A percentile compares a stretch with the other conserved stretches of the same genome.
Conservation (phyloP, 2,113 vertebrate genomes). For the Dinomys branickii region DNA sequence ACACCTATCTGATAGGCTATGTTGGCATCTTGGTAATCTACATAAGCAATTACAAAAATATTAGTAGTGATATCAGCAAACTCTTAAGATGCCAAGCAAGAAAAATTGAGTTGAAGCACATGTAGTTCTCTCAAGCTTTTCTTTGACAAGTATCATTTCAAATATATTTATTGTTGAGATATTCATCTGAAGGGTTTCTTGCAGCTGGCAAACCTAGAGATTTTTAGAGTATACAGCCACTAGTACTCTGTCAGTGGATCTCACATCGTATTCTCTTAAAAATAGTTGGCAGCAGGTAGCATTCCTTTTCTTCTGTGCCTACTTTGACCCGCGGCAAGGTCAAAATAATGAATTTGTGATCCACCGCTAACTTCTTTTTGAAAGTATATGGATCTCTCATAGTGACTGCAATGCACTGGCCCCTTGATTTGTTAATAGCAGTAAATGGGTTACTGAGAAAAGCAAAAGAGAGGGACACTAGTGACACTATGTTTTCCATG, state of each 20-base stretch:
- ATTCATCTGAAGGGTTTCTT: constrained; percentile 69
- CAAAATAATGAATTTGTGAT: constrained; percentile 75
- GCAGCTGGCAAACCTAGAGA: constrained; percentile 59
- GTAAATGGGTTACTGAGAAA: constrained; percentile 39
- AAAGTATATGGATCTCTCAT: constrained; percentile 61
- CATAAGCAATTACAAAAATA: constrained; percentile 72
- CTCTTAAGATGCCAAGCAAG: constrained; percentile 72
- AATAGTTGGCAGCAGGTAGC: constrained; percentile 76
- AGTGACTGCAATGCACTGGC: constrained; percentile 24
- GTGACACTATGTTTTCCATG: neutral
- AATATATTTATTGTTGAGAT: constrained; percentile 71
- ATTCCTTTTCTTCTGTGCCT: constrained; percentile 73
- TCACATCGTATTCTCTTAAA: constrained; percentile 76
- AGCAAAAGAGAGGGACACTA: neutral
- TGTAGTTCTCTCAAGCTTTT: constrained; percentile 68
- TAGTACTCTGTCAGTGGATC: constrained; percentile 76
- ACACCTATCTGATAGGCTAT: constrained; percentile 73
- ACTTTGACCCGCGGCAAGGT: constrained; percentile 76
- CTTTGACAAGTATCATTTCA: constrained; percentile 65
- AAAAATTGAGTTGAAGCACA: constrained; percentile 66
- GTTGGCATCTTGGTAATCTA: constrained; percentile 68
- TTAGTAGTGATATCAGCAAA: constrained; percentile 74
- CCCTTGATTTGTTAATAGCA: constrained; percentile 41
- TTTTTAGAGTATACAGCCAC: constrained; percentile 74
- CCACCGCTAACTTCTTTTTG: constrained; percentile 57